phyloP scores from a whole-genome alignment of 2,113 vertebrate genomes.

The Eira barbara region DNA sequence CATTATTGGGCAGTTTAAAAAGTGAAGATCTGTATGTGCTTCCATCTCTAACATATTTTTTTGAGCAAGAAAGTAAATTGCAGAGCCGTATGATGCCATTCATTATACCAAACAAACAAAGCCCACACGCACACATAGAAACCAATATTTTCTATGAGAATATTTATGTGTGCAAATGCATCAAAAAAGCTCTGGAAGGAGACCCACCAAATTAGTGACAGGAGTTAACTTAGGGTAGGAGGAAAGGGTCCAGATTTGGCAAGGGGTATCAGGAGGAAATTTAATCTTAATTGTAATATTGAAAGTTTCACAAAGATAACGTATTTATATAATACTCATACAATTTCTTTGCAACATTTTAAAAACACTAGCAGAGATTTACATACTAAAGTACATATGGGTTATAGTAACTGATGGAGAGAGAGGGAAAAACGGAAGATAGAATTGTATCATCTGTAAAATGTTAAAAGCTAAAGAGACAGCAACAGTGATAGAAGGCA shows the following conservation, averaged over 20 bases:
- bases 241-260: not conserved
- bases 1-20: not conserved
- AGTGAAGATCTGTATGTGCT: not conserved
- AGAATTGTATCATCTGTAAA: not conserved
- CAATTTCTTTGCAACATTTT: constrained; percentile 22
- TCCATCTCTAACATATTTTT: not conserved
- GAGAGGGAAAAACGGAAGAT: not conserved
- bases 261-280: not conserved
- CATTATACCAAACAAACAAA: not conserved
- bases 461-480: constrained; percentile 13
- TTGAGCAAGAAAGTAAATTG: constrained; percentile 18
- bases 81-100: not conserved
- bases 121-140: not conserved
- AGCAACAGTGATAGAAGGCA: not conserved
- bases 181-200: not conserved
- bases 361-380: constrained; percentile 49
- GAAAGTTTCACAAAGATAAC: not conserved
- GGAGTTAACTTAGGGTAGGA: not conserved
- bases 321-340: constrained; percentile 15
- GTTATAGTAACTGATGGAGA: not conserved
- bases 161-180: not conserved
- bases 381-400: not conserved
- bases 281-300: not conserved
- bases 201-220: not conserved
- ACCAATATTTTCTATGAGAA: not conserved